Evolutionary conservation across 2,113 vertebrate species (phyloP), one percentile per base, ranked within the genome.

Genomic region (Ancistrus triradiatus): DNA sequence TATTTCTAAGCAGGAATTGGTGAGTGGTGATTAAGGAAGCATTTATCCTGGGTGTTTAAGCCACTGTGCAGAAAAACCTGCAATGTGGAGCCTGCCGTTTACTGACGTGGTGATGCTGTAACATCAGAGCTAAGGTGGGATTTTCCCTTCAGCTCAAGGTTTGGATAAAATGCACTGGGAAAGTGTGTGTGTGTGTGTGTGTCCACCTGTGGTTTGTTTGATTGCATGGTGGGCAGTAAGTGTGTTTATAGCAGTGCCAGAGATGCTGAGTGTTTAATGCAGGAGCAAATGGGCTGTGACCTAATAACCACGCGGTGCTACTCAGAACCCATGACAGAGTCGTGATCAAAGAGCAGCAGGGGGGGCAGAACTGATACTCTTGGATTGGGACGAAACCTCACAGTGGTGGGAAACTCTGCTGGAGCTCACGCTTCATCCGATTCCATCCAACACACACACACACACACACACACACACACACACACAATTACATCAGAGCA

Each of bases 141-240:
- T n/a, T n/a, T n/a, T n/a, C n/a, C n/a, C n/a, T n/a, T n/a, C n/a
- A n/a, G n/a, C n/a, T n/a, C n/a, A n/a, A 33, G 18, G 10, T 18
- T 51, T 15, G 55, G 14, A 21, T 44, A 21, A 8, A 40, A 21
- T 44, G 52, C 59, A 27, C 31, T 53, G 62, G 42, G 66, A 46
- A 59, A 42, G 56, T 25, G 56, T 42, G 52, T 55, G 58, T 46
- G 52, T 35, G 57, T 13, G 42, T 64, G 50, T 22, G 59, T 44
- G 28, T 51, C n/a, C n/a, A 78, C 70, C 72, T 78, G 78, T 56
- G 60, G 57, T 59, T 59, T 62, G 64, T 63, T 68, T 70, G 63
- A 65, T 74, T 72, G 71, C 28, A 13, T 61, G 60, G 62, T 22
- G 56, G 38, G 63, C 72, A 13, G 43, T 40, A 5, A 9, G 31